These are phyloP conservation scores for Holothuria leucospilota DNA, from an alignment of 53 echinoderm and acorn worm species.

Conservation along the genomic window DNA sequence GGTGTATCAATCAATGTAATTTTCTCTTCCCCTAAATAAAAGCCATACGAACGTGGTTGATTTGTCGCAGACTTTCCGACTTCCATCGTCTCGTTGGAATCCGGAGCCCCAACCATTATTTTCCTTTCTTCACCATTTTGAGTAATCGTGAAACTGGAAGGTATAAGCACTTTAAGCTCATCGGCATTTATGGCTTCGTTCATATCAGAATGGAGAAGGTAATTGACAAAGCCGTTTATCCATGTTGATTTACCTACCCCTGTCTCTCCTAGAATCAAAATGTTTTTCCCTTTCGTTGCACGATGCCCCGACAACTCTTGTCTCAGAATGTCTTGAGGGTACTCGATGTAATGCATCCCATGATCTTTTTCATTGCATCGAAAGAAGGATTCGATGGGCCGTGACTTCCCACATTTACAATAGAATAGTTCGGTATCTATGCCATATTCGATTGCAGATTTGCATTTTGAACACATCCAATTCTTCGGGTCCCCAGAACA, in stretches of 20 bases:
- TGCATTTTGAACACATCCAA: conserved; percentile 21
- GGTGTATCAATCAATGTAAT: conserved; percentile 40
- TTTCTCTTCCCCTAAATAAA: background rate
- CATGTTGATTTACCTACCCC: conserved; percentile 53
- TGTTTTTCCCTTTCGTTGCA: background rate
- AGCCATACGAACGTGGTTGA: conserved; percentile 16
- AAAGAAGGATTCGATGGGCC: background rate
- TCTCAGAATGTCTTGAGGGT: background rate
- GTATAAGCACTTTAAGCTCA: background rate
- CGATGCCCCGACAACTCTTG: background rate
- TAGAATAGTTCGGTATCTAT: background rate
- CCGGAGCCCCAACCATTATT: background rate
- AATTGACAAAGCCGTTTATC: conserved; percentile 27
- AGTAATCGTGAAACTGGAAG: background rate
- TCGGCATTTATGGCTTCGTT: background rate
- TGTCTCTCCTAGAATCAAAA: conserved; percentile 39
- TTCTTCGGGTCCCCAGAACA: conserved; percentile 25
- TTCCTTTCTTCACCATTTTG: background rate
- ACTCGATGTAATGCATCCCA: background rate
- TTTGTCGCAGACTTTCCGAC: conserved; percentile 32
- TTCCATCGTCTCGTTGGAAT: no score
- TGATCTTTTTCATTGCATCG: conserved; percentile 3
- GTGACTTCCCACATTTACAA: conserved; percentile 11
- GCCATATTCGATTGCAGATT: background rate
- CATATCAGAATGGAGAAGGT: conserved; percentile 14